A percentile compares a stretch with the other conserved stretches of the same genome.
phyloP scores from a whole-genome alignment of 2,888 invertebrate species.

The Sminthurinus aureus region DNA sequence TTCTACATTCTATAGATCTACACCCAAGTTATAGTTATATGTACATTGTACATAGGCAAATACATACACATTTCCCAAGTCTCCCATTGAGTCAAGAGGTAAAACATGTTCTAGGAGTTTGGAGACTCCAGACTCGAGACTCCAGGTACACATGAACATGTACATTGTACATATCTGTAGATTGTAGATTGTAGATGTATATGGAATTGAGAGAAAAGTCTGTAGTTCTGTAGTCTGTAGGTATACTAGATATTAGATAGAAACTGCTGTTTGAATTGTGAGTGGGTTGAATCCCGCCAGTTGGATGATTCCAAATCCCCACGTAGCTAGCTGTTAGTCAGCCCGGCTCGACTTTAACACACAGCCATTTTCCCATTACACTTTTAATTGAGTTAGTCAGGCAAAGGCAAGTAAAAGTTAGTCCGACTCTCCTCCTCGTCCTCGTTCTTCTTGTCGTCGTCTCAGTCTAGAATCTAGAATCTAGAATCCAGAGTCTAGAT shows the following conservation, averaged over 20 bases:
- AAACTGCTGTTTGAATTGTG: background rate
- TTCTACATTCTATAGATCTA: background rate
- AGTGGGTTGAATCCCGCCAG: constrained; percentile 18
- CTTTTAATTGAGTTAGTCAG: constrained; percentile 60
- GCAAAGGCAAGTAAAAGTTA: constrained; percentile 53
- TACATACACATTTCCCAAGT: constrained; percentile 25
- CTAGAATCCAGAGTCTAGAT: background rate
- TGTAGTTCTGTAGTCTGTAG: no score
- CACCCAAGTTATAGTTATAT: no score
- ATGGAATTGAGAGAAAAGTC: background rate
- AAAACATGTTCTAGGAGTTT: background rate
- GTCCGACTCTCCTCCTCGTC: background rate
- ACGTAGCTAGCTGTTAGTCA: constrained; percentile 21
- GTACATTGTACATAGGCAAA: background rate
- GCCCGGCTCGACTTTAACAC: constrained; percentile 27
- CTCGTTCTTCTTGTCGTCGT: constrained; percentile 30
- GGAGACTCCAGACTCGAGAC: no score
- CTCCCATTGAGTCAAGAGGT: constrained; percentile 16
- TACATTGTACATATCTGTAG: no score
- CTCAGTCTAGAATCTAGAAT: no score
- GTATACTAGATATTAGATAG: background rate
- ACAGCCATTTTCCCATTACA: constrained; percentile 37
- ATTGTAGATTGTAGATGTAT: no score
- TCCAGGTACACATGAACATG: background rate
- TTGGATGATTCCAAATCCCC: constrained; percentile 40